Evolutionary conservation across 2,888 invertebrate species (phyloP), one percentile per base, ranked within the genome.

Genomic region (Caradrina kadenii): DNA sequence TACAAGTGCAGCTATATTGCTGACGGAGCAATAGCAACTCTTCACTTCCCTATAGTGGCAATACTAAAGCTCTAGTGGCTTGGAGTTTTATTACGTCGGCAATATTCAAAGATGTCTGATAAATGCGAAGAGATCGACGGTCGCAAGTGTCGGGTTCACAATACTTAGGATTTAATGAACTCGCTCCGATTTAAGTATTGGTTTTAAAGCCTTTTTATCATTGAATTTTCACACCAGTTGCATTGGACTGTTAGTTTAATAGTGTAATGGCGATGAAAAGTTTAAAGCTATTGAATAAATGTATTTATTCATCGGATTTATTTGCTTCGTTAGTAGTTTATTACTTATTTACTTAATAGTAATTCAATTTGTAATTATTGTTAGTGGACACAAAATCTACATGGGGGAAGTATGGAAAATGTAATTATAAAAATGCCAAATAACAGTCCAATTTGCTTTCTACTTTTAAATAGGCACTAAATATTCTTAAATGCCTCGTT

Each of bases 31-130:
- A 21, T 26, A 76, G 26, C 19, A 1, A 52, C 45, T 50, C 35
- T 73, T 15, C 21, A 31, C 39, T 42, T 55, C 2, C 8, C 45
- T 54, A 19, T 50, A 79, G 19, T 31, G 58, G 62, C 50, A 59
- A 59, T 59, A 62, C 66, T n/a, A 50, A 59, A 39, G 22, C 39
- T 59, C 50, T 21, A 54, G 53, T 62, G n/a, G 19, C 50, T 31
- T 6, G 15, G n/a, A 8, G 10, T 59, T 79, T 66, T 73, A 73
- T 73, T 79, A 39, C 53, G 13, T n/a, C 13, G 31, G 39, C 50
- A 79, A 73, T 79, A 76, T 59, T 76, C 66, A 62, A 58, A 50
- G 45, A 21, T 50, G 61, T 35, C 45, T 56, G 45, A 50, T 73
- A 66, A 62, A 76, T 66, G n/a, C 66, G 7, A 61, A 39, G 62